phyloP scores from a whole-genome alignment of 2,888 invertebrate genomes.

The Cantharis flavilabris region DNA sequence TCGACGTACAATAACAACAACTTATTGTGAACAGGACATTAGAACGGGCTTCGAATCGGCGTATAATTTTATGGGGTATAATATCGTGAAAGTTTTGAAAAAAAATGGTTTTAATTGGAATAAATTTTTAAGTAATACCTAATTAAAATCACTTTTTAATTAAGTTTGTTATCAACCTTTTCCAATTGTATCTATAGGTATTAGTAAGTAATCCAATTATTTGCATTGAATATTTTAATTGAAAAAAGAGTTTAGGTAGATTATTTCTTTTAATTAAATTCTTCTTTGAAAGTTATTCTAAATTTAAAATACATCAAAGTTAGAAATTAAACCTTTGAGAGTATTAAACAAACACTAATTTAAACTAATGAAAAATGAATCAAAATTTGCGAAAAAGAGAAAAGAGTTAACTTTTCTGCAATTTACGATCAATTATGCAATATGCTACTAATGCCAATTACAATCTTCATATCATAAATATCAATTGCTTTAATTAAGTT shows the following conservation, averaged over 20 bases:
- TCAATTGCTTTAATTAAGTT: conserved; percentile 5
- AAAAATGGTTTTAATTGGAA: not conserved
- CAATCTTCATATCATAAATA: conserved; percentile 10
- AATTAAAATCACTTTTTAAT: not conserved
- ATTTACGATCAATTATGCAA: conserved; percentile 3
- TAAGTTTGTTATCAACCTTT: not conserved
- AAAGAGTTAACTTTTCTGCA: not conserved
- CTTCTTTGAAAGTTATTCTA: not conserved
- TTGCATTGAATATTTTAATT: not conserved
- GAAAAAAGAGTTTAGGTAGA: not conserved
- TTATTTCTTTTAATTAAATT: not conserved
- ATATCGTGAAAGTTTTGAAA: not conserved
- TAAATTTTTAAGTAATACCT: not conserved
- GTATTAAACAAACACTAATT: not conserved
- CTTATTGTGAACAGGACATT: not conserved
- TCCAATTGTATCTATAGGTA: not conserved
- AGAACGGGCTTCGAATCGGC: not conserved
- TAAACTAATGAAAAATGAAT: not conserved
- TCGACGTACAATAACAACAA: not conserved
- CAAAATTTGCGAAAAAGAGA: not conserved
- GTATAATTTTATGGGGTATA: not conserved
- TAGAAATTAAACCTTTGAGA: not conserved
- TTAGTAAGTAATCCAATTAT: not conserved
- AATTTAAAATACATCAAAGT: not conserved
- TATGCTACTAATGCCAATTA: conserved; percentile 5